Evolutionary conservation across 2,797 vertebrate genomes (phyloP), one percentile per base, ranked within the genome.

Genomic region (Mus caroli): DNA sequence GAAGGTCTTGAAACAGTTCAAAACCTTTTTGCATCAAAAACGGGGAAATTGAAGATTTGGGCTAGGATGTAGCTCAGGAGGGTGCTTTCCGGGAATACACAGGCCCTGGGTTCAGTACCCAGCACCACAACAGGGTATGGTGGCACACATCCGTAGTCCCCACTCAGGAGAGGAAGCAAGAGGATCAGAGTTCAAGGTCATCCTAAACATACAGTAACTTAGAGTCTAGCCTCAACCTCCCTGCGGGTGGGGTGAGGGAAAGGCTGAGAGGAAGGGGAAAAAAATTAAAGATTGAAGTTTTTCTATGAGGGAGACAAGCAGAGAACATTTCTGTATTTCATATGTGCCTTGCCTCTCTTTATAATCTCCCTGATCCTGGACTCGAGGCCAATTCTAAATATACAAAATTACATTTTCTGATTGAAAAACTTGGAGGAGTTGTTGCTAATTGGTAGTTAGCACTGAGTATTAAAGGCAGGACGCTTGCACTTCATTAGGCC

Each of bases 401-500:
- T 67, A 69, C 10, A 86, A 84, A 86, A 95, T 79, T 12, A n/a
- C 46, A 94, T 34, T 84, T 88, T 67, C 19, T 19, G 15, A 24
- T 43, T 94, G n/a, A 89, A n/a, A 58, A n/a, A 58, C 84, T 40
- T 92, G 37, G 46, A 91, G 78, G 79, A 9, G 26, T 34, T 75
- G 83, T 85, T 96, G 71, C 76, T 19, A 19, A 26, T 64, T 56
- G 80, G 87, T 19, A 84, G 58, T 84, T 85, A 67, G 40, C 11
- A 50, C 40, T 5, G 43, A 93, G 86, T 52, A 90, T 34, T 20
- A 90, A 82, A n/a, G 87, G 95, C 64, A 80, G 62, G 15, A 54
- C 83, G 50, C 82, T 91, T 96, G 78, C 5, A 52, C 94, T 69
- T 69, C 3, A 22, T 58, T 88, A 62, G n/a, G 5, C 79, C 64